phyloP scores from a whole-genome alignment of 2,888 invertebrate species.

The Abscondita cerata region DNA sequence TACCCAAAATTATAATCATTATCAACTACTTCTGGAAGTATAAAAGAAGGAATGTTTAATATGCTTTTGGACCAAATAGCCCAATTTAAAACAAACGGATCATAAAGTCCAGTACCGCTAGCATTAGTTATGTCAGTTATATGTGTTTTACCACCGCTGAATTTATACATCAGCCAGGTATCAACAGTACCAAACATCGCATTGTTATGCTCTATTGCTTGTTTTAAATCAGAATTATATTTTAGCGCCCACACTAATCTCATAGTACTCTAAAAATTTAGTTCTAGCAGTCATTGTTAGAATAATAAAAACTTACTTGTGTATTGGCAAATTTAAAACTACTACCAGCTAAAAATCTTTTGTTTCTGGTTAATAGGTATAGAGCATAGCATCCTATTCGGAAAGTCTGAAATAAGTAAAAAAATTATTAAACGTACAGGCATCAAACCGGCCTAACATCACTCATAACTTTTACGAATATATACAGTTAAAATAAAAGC shows the following conservation, averaged over 20 bases:
- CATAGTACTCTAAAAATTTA: slow-evolving; percentile 69
- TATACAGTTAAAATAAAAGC: no score
- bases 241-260: slow-evolving; percentile 81
- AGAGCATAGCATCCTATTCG: slow-evolving; percentile 72
- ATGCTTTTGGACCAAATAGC: slow-evolving; percentile 70
- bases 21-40: slow-evolving; percentile 83
- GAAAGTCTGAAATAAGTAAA: slow-evolving; percentile 57
- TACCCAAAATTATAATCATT: slow-evolving; percentile 78
- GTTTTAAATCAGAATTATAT: slow-evolving; percentile 72
- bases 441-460: no score
- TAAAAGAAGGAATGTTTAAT: slow-evolving; percentile 75
- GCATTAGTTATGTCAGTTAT: slow-evolving; percentile 91
- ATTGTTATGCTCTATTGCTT: slow-evolving; percentile 67
- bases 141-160: slow-evolving; percentile 70
- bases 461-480: no score
- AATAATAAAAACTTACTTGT: slow-evolving; percentile 68
- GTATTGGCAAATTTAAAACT: slow-evolving; percentile 84
- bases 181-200: slow-evolving; percentile 89
- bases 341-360: slow-evolving; percentile 84
- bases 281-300: background rate
- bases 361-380: slow-evolving; percentile 78
- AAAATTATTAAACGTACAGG: no score
- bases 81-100: slow-evolving; percentile 91
- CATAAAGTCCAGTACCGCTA: slow-evolving; percentile 90
- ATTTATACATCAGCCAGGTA: slow-evolving; percentile 89